These are phyloP conservation scores for Danio kyathit DNA, from an alignment of 2,797 vertebrate species.

Conservation along the genomic window DNA sequence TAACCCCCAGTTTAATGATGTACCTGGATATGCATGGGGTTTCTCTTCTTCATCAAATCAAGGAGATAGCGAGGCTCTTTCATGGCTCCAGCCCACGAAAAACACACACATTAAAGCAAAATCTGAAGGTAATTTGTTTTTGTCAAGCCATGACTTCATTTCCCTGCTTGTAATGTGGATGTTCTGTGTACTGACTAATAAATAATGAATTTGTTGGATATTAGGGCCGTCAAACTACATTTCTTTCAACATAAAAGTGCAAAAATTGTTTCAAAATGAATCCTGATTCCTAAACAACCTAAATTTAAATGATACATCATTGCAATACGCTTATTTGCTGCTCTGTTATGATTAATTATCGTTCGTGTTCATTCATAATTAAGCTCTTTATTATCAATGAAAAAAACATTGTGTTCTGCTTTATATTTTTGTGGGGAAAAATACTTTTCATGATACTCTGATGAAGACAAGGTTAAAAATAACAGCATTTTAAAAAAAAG, in stretches of 20 bases:
- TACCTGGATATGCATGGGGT: constrained; percentile 51
- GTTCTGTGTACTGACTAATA: constrained; percentile 53
- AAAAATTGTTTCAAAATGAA: background rate
- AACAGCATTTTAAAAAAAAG: no score
- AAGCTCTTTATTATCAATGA: no score
- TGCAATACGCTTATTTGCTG: no score
- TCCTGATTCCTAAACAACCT: background rate
- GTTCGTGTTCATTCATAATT: no score
- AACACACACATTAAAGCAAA: constrained; percentile 42
- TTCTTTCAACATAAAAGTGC: background rate
- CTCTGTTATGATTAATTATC: no score
- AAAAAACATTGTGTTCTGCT: no score
- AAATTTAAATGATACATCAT: no score
- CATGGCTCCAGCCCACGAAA: constrained; percentile 20
- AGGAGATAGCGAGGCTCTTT: constrained; percentile 42
- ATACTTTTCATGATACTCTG: no score
- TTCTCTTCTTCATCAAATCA: constrained; percentile 43
- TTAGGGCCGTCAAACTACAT: constrained; percentile 20
- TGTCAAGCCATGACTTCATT: constrained; percentile 61
- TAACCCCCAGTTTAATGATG: constrained; percentile 73
- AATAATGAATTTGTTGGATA: constrained; percentile 74
- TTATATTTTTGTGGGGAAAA: no score
- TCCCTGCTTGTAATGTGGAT: constrained; percentile 64
- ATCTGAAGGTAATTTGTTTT: constrained; percentile 53
- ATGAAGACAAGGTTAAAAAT: no score